Conservation (phyloP, 2,113 vertebrate genomes). For the Felis chaus region DNA sequence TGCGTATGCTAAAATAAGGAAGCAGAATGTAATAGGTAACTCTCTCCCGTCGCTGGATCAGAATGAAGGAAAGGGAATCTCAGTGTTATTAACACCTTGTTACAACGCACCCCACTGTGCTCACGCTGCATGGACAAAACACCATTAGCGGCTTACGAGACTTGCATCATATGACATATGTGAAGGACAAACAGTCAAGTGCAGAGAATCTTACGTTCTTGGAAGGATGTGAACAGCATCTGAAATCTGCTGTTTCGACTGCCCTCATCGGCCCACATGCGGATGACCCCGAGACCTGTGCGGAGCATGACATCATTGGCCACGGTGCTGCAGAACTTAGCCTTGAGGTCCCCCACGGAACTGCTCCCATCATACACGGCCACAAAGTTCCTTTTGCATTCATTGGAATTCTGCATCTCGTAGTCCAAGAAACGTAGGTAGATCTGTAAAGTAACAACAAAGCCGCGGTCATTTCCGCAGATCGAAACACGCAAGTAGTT, state of each 20-base stretch:
- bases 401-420: slow-evolving; percentile 99
- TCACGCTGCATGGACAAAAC: slow-evolving; percentile 46
- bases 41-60: neutral
- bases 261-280: slow-evolving; percentile 98
- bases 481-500: neutral
- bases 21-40: neutral
- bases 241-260: slow-evolving; percentile 96
- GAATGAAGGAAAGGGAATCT: neutral
- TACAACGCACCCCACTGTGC: neutral
- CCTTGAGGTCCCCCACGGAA: slow-evolving; percentile 96
- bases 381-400: slow-evolving; percentile 98
- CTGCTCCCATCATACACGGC: slow-evolving; percentile 99
- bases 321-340: slow-evolving; percentile 98
- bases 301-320: slow-evolving; percentile 97
- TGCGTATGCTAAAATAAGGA: neutral
- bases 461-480: neutral
- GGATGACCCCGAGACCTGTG: slow-evolving; percentile 95
- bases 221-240: slow-evolving; percentile 99
- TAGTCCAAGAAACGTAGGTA: slow-evolving; percentile 98
- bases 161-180: neutral
- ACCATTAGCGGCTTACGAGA: neutral
- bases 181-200: neutral
- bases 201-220: slow-evolving; percentile 93
- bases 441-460: slow-evolving; percentile 87
- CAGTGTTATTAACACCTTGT: neutral